A percentile compares a stretch with the other conserved stretches of the same genome.
These are phyloP conservation scores for Muscicapa comitata DNA, from an alignment of 2,797 vertebrate genomes.

Conservation along the genomic window DNA sequence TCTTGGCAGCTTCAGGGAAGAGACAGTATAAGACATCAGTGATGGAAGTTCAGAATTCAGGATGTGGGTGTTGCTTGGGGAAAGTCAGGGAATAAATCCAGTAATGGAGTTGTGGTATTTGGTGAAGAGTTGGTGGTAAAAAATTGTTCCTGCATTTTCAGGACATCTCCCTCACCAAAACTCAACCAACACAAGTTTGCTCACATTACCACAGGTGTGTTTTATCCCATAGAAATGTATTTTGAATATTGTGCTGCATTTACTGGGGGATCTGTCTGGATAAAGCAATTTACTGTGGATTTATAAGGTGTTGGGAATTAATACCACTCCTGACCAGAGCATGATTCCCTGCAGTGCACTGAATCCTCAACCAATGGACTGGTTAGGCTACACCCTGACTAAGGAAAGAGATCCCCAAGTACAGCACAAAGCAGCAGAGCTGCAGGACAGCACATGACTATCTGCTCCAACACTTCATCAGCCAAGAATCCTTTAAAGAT, in stretches of 20 bases:
- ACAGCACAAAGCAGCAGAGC: neutral
- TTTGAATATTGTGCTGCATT: neutral
- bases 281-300: neutral
- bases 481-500: neutral
- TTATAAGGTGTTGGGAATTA: neutral
- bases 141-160: neutral
- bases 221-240: neutral
- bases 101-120: neutral
- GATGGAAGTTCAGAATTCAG: neutral
- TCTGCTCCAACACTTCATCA: neutral
- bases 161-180: neutral
- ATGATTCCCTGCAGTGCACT: neutral
- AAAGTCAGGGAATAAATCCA: neutral
- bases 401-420: neutral
- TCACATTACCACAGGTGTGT: neutral
- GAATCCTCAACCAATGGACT: neutral
- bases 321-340: neutral
- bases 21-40: neutral
- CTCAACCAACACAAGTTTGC: neutral
- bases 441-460: rapidly evolving
- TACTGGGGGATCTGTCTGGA: neutral
- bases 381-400: neutral
- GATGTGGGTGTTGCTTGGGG: neutral
- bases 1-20: neutral
- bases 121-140: neutral